A percentile compares a stretch with the other conserved stretches of the same genome.
phyloP scores from a whole-genome alignment of 2,797 vertebrate species.

The Lagodon rhomboides region DNA sequence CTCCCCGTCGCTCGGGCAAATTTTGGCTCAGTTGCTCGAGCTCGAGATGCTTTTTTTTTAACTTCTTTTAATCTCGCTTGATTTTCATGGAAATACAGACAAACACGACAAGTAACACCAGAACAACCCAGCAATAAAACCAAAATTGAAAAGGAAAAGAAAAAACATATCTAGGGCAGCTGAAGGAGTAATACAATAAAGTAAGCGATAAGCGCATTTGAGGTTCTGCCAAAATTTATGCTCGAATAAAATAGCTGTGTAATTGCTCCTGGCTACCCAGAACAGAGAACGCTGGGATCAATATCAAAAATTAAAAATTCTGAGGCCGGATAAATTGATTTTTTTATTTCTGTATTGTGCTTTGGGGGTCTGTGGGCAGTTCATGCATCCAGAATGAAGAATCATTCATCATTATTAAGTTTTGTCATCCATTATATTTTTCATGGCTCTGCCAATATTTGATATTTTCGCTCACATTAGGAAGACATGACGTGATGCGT shows the following conservation, averaged over 20 bases:
- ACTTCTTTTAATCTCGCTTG: not conserved
- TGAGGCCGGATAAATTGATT: not conserved
- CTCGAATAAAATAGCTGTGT: slow-evolving; percentile 13
- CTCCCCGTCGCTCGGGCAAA: not conserved
- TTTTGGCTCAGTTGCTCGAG: not conserved
- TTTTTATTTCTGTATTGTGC: not conserved
- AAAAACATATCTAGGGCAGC: not conserved
- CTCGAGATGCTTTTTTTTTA: not conserved
- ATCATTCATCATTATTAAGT: not conserved
- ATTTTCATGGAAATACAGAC: not conserved
- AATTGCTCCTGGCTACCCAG: slow-evolving; percentile 10
- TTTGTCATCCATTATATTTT: not conserved
- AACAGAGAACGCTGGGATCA: slow-evolving; percentile 1
- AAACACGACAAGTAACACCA: not conserved
- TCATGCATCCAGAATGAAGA: not conserved
- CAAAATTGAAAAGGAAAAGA: not conserved
- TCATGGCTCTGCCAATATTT: not conserved
- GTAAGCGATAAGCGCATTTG: not conserved
- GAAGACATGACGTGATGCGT: not conserved
- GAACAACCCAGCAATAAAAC: not conserved
- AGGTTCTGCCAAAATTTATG: slow-evolving; percentile 8
- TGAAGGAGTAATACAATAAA: not conserved
- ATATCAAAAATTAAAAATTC: slow-evolving; percentile 16
- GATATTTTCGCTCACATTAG: not conserved
- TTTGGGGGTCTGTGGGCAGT: not conserved